phyloP scores from a whole-genome alignment of 2,888 invertebrate genomes.

The Andricus quercusramuli region DNA sequence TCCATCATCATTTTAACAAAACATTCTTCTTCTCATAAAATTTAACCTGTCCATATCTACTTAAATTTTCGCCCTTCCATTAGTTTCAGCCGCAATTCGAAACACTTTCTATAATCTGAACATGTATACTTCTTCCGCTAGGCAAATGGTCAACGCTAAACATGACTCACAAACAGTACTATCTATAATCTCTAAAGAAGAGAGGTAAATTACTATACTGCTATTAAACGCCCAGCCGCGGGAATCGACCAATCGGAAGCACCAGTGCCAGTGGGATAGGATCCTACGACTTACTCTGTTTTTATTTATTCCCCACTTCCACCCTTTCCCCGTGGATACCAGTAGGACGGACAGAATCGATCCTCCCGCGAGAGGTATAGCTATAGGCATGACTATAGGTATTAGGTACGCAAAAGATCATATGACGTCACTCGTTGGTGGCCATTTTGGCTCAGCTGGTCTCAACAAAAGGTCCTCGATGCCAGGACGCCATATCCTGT shows the following conservation, averaged over 20 bases:
- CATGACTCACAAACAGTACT: background rate
- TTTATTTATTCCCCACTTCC: slow-evolving; percentile 46
- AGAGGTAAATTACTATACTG: slow-evolving; percentile 11
- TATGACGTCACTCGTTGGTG: slow-evolving; percentile 69
- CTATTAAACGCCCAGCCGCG: slow-evolving; percentile 46
- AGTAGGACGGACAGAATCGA: slow-evolving; percentile 53
- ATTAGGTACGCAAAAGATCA: slow-evolving; percentile 53
- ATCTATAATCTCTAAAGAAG: slow-evolving; percentile 34
- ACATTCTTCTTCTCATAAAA: too few relatives aligned
- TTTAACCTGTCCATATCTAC: too few relatives aligned
- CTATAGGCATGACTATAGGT: slow-evolving; percentile 26
- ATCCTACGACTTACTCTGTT: slow-evolving; percentile 46
- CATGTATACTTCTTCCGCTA: background rate
- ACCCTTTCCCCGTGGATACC: background rate
- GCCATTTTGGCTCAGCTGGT: slow-evolving; percentile 78
- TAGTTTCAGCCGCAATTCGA: background rate
- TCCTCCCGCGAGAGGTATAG: slow-evolving; percentile 53
- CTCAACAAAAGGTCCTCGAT: slow-evolving; percentile 71
- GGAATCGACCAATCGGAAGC: slow-evolving; percentile 50
- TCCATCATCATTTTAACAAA: too few relatives aligned
- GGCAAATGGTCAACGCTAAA: background rate
- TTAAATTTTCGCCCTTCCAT: background rate
- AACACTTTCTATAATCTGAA: background rate
- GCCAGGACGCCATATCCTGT: slow-evolving; percentile 73
- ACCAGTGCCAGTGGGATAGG: slow-evolving; percentile 1